Evolutionary conservation across 2,888 invertebrate genomes (phyloP).

Genomic region (Dicyrtoma fusca): DNA sequence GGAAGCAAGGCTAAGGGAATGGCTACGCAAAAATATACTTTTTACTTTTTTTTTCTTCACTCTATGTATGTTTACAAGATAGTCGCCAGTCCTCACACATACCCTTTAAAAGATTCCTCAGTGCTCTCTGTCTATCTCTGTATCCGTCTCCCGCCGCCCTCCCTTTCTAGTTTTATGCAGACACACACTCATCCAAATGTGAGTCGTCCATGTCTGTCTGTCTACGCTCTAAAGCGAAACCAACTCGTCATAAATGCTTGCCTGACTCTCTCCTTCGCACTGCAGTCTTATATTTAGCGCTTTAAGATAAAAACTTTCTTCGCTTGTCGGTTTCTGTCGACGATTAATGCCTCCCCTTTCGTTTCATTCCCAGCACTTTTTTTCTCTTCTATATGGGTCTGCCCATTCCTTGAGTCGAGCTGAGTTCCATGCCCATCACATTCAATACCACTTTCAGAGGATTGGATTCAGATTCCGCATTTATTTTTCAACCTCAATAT

Average conservation of each 20-base stretch:
- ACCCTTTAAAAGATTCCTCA: too few species aligned
- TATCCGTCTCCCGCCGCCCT: not conserved
- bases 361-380: not conserved
- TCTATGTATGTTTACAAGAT: not conserved
- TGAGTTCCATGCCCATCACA: too few species aligned
- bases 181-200: too few species aligned
- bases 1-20: too few species aligned
- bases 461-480: too few species aligned
- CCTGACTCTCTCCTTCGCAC: not conserved
- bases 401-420: too few species aligned
- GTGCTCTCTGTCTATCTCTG: too few species aligned
- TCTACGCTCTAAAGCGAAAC: too few species aligned
- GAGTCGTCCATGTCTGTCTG: too few species aligned
- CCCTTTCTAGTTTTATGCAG: not conserved
- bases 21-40: not conserved
- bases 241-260: not conserved
- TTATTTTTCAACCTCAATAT: too few species aligned
- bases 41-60: not conserved
- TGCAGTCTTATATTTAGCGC: conserved; percentile 2
- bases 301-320: conserved; percentile 9
- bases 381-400: not conserved
- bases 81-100: too few species aligned
- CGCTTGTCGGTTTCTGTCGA: not conserved
- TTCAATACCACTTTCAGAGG: too few species aligned
- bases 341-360: not conserved